Evolutionary conservation across 2,797 vertebrate species (phyloP), one percentile per base, ranked within the genome.

Genomic region (Siniperca scherzeri): DNA sequence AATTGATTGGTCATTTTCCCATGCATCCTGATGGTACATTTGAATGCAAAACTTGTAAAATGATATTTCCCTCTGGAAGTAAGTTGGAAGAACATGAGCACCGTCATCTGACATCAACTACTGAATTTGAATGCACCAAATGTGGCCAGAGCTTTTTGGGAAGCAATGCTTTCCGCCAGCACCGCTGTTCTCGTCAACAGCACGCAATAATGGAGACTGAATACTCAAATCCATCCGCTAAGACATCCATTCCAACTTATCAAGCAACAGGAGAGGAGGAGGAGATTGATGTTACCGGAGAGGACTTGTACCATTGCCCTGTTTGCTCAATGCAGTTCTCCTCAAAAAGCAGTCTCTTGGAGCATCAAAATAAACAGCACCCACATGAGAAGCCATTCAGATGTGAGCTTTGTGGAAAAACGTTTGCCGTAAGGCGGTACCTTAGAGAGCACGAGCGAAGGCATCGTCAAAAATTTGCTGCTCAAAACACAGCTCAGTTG

Each of bases 281-380:
- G 38, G 95, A 95, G 17, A 81, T 96, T 3, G 95, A 96, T 70
- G 95, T 96, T 33, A 96, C 89, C 3, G 95, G 94, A 57, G 95
- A 96, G 36, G 96, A 96, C 84, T 81, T 95, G 19, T 92, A 92
- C 80, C 90, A 87, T 64, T 96, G 96, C 59, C 55, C 77, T 4
- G 52, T 85, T 70, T 96, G 95, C 81, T 80, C 90, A 74, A 93
- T 89, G 89, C 91, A 86, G 22, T 96, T 96, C 81, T 84, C 91
- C 21, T 96, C 95, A 27, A 94, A 93, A 85, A 93, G 83, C 46
- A 40, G 52, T 78, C 90, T 97, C 44, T 71, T 94, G 84, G 95
- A 95, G 62, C 96, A 97, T 90, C 95, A 95, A 85, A 96, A 93
- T 60, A 87, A 85, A 76, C 38, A 85, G 4, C 95, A 96, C 70